Evolutionary conservation across 2,797 vertebrate genomes (phyloP).

Genomic region (Kryptopterus vitreolus): DNA sequence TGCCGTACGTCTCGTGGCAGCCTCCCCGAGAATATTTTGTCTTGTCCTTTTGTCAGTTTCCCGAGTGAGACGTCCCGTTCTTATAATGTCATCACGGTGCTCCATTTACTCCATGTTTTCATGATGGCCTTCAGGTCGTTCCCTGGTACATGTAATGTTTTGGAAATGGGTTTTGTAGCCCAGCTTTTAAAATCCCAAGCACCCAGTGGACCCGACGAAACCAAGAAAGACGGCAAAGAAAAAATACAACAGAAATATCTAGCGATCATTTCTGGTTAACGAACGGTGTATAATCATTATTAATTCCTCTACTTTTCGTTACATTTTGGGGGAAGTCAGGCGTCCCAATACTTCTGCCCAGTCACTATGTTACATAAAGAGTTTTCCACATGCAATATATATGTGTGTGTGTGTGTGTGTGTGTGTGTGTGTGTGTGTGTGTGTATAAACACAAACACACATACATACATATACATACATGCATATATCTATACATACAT

Average conservation of each 20-base stretch:
- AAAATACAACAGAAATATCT: neutral
- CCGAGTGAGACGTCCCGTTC: neutral
- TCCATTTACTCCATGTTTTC: neutral
- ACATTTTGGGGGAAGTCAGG: too few relatives aligned
- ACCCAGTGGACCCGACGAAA: too few relatives aligned
- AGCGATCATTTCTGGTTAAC: neutral
- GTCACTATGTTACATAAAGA: too few relatives aligned
- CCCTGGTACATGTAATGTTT: neutral
- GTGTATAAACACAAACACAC: too few relatives aligned
- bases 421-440: too few relatives aligned
- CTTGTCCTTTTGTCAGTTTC: neutral
- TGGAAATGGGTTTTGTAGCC: neutral
- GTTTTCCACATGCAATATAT: too few relatives aligned
- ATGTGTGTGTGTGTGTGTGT: too few relatives aligned
- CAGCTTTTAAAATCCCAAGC: too few relatives aligned
- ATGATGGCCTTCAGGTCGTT: neutral
- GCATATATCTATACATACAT: too few relatives aligned
- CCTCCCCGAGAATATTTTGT: neutral
- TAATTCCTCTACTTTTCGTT: too few relatives aligned
- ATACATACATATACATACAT: too few relatives aligned
- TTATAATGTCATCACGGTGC: neutral
- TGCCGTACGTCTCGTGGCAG: neutral
- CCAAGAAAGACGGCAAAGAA: neutral
- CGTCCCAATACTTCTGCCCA: too few relatives aligned
- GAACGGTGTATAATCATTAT: neutral